Evolutionary conservation across 1,140 invertebrate species (phyloP).

Genomic region (Monomorium pharaonis): DNA sequence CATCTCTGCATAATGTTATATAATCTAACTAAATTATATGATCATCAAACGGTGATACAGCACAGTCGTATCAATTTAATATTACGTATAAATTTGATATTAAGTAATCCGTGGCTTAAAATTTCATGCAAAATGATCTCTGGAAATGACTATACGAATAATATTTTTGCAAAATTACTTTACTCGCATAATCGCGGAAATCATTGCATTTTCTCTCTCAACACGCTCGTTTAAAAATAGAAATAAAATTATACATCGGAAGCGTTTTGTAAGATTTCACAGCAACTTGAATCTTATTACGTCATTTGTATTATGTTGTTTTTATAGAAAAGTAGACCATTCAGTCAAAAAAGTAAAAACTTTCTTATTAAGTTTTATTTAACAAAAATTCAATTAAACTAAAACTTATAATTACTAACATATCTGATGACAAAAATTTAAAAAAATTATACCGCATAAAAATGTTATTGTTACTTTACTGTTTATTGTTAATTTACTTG

Average conservation of each 20-base stretch:
- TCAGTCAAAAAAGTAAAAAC: background rate
- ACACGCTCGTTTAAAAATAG: background rate
- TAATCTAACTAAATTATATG: constrained; percentile 7
- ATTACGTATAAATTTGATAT: no score
- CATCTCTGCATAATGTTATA: background rate
- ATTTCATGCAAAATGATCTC: background rate
- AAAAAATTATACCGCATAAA: background rate
- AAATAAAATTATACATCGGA: background rate
- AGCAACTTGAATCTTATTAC: background rate
- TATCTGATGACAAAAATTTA: background rate
- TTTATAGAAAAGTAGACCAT: background rate
- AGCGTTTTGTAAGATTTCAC: background rate
- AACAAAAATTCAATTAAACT: background rate
- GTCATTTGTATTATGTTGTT: background rate
- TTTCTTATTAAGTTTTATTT: no score
- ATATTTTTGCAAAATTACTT: background rate
- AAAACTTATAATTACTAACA: background rate
- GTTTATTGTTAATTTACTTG: no score
- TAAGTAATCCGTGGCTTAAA: background rate
- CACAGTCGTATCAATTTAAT: background rate
- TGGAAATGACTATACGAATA: background rate
- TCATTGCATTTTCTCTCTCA: no score
- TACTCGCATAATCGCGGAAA: background rate
- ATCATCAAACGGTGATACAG: background rate
- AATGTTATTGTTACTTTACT: no score